These are phyloP conservation scores for Myotis brandtii DNA, from an alignment of 2,113 vertebrate genomes.

Conservation along the genomic window DNA sequence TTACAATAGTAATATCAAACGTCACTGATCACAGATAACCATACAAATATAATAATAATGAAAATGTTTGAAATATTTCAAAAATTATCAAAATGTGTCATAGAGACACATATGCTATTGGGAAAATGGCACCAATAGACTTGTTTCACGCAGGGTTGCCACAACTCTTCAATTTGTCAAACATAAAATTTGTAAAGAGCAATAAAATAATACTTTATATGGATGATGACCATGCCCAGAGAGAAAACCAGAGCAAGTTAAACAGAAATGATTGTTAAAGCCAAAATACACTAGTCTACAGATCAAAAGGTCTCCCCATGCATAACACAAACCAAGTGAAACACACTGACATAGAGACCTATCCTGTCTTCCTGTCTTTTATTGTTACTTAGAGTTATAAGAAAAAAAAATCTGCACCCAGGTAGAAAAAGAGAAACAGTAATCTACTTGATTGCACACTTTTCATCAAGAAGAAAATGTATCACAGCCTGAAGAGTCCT, in stretches of 20 bases:
- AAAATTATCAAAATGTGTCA: neutral
- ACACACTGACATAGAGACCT: neutral
- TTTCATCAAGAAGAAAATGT: conserved; percentile 8
- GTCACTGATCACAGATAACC: neutral
- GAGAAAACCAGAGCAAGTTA: neutral
- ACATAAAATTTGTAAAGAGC: neutral
- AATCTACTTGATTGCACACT: neutral
- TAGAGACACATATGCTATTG: neutral
- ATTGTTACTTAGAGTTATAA: neutral
- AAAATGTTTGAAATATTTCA: neutral
- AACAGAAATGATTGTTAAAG: neutral
- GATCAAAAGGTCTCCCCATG: neutral
- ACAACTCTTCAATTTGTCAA: neutral
- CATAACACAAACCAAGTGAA: neutral
- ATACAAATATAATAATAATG: neutral
- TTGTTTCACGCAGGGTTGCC: neutral
- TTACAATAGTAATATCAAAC: neutral
- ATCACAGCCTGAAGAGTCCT: neutral
- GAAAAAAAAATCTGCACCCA: neutral
- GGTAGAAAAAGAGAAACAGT: neutral
- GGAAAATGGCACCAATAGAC: neutral
- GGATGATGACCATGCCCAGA: neutral
- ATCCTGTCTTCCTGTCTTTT: neutral
- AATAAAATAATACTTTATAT: neutral
- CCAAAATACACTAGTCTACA: neutral